These are phyloP conservation scores for Plotosus lineatus DNA, from an alignment of 2,113 vertebrate species.

Conservation along the genomic window DNA sequence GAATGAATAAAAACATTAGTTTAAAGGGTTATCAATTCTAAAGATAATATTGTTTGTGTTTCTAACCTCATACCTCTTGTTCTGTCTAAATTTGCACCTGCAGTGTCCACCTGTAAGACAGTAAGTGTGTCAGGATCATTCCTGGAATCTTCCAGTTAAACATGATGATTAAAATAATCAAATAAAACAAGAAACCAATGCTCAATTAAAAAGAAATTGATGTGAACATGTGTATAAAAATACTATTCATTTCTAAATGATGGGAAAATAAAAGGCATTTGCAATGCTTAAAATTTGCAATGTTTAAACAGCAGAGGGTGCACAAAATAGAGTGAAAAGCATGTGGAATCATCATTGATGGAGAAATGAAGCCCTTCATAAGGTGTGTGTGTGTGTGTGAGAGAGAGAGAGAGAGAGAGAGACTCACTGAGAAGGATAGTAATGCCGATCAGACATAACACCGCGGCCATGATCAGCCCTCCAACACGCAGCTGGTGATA, in stretches of 20 bases:
- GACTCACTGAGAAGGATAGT: slow-evolving; percentile 85
- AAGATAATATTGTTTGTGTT: background rate
- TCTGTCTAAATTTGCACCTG: slow-evolving; percentile 83
- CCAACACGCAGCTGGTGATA: slow-evolving; percentile 79
- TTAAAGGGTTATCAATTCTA: no score
- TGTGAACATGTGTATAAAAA: background rate
- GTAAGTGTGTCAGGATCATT: background rate
- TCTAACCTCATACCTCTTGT: slow-evolving; percentile 72
- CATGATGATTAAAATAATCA: background rate
- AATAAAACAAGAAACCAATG: background rate
- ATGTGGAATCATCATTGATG: no score
- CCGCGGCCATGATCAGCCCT: slow-evolving; percentile 79
- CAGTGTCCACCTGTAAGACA: slow-evolving; percentile 80
- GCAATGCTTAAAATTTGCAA: no score
- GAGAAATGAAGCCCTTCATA: no score
- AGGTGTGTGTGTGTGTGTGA: background rate
- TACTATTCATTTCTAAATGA: background rate
- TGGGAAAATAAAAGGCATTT: background rate
- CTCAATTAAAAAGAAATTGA: no score
- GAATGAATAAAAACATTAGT: background rate
- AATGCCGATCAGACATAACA: slow-evolving; percentile 83
- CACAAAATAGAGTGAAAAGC: no score
- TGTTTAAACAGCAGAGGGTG: no score
- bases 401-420: background rate
- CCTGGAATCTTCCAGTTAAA: no score